Percentiles rank a stretch among this genome's conserved stretches.
phyloP scores from a whole-genome alignment of 2,888 invertebrate genomes.

The Unio pictorum region DNA sequence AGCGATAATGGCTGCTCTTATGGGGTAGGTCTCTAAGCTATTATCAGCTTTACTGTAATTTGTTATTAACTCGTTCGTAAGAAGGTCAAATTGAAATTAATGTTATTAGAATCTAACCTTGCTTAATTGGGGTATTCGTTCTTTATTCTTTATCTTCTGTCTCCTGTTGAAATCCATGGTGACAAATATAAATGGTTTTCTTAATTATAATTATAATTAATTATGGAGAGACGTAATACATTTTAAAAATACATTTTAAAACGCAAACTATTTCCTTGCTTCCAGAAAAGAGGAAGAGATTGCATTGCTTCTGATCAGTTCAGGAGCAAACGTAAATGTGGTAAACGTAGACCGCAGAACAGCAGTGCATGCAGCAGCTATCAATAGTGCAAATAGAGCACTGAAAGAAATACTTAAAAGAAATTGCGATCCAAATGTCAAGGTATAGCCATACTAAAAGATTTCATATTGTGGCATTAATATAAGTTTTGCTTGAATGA shows the following conservation, averaged over 20 bases:
- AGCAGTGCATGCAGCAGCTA: conserved; percentile 86
- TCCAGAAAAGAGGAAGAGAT: conserved; percentile 73
- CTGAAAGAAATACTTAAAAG: conserved; percentile 80
- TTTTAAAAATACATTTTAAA: not conserved
- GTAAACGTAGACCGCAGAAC: conserved; percentile 84
- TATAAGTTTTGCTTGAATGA: not conserved
- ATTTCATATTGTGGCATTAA: no score
- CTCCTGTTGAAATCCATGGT: no score
- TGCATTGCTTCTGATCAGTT: conserved; percentile 80
- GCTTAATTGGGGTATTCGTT: no score
- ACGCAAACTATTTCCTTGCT: not conserved
- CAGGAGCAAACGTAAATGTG: conserved; percentile 81
- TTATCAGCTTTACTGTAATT: not conserved
- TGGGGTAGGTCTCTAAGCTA: conserved; percentile 26
- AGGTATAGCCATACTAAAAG: conserved; percentile 67
- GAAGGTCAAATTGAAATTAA: no score
- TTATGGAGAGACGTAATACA: not conserved
- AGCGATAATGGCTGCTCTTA: conserved; percentile 42
- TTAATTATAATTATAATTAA: not conserved
- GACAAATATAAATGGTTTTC: no score
- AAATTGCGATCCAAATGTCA: conserved; percentile 80
- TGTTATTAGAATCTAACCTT: no score
- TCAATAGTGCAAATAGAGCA: conserved; percentile 84
- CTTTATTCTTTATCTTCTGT: no score
- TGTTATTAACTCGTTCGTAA: not conserved